These are phyloP conservation scores for Theodoxus fluviatilis DNA, from an alignment of 2,888 invertebrate genomes.

Conservation along the genomic window DNA sequence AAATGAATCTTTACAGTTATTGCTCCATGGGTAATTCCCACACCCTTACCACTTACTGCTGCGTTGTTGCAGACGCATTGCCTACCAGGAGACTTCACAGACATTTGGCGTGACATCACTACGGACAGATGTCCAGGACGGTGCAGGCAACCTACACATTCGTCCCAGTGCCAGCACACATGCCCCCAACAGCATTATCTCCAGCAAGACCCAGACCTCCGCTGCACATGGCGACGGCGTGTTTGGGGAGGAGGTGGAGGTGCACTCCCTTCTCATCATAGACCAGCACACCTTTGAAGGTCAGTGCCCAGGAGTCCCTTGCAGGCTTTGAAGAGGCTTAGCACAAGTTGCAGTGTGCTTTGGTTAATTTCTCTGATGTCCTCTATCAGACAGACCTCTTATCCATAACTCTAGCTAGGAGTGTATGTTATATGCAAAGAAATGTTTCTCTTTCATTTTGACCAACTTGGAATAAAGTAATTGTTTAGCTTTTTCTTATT, in stretches of 20 bases:
- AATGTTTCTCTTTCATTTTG: not conserved
- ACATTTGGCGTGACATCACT: constrained; percentile 93
- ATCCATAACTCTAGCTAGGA: no score
- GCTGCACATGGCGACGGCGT: constrained; percentile 70
- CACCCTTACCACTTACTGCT: no score
- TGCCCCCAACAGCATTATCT: constrained; percentile 72
- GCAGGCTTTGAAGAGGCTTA: no score
- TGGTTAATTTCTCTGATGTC: no score
- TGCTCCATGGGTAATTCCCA: no score
- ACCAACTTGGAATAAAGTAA: no score
- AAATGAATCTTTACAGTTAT: no score
- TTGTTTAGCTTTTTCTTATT: no score
- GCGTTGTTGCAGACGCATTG: constrained; percentile 77
- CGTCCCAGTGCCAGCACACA: constrained; percentile 82
- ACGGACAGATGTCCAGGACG: constrained; percentile 82
- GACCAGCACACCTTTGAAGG: constrained; percentile 96
- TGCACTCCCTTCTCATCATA: constrained; percentile 83
- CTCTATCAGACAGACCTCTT: no score
- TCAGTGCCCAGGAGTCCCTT: constrained; percentile 27
- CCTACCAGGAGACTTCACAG: constrained; percentile 81
- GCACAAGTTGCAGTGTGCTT: no score
- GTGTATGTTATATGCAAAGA: no score
- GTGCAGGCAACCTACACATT: constrained; percentile 67
- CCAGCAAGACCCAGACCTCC: no score
- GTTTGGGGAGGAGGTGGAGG: constrained; percentile 83